Evolutionary conservation across 2,113 vertebrate genomes (phyloP), one percentile per base, ranked within the genome.

Genomic region (Numenius arquata): DNA sequence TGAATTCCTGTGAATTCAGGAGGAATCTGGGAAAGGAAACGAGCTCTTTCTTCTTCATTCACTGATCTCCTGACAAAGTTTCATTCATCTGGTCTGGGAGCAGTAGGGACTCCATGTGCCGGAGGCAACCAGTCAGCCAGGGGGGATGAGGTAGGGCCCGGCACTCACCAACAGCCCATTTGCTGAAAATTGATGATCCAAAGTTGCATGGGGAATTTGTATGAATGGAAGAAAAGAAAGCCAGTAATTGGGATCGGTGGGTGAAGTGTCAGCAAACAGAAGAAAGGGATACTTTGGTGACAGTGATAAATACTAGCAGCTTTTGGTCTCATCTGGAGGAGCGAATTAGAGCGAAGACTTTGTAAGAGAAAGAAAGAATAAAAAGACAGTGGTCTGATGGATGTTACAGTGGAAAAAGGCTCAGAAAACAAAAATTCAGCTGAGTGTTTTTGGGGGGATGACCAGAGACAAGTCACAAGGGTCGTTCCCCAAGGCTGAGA

Each of bases 201-300:
- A 85, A 94, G 96, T 95, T 96, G 89, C 91, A 83, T 85, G 71
- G 96, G 91, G 96, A 87, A 95, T 97, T 95, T 92, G 92, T 95
- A 74, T 96, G 95, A 97, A 92, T 95, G 81, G 95, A 91, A 92
- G 95, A 90, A 92, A 95, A 96, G 95, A 95, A 95, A 96, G 87
- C 12, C 81, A 89, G 95, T 96, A 97, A 95, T 94, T 96, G 92
- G 96, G 92, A 97, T 96, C 62, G 74, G 96, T 95, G 91, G 92
- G 91, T 95, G 92, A 97, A 95, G 96, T 95, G 95, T 96, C 94
- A 97, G 94, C 92, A 92, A 95, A 95, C 93, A 96, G 96, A 91
- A 91, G 95, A 94, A 95, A 91, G 84, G 95, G 92, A 96, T 95
- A 96, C 91, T 89, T 92, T 94, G 89, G 87, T 96, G 95, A 95